Evolutionary conservation across 2,113 vertebrate species (phyloP), one percentile per base, ranked within the genome.

Genomic region (Macrotis lagotis): DNA sequence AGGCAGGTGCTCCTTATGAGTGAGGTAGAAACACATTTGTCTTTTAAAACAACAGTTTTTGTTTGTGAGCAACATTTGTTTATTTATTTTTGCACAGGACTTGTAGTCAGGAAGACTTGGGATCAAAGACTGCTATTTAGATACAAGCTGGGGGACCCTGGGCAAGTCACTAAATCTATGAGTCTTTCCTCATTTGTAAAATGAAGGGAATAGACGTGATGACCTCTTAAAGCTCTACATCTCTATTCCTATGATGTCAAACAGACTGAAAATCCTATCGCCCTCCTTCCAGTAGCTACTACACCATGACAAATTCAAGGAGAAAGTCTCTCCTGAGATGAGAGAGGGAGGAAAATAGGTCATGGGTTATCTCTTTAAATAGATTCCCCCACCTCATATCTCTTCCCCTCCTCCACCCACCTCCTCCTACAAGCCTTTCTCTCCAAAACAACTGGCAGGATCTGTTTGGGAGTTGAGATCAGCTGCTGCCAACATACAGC

Each of bases 401-500:
- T 51, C 6, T 83, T 49, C 93, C 52, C 95, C 88, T 92, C 59
- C 12, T 51, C 91, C 44, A 25, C 55, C 6, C 59, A 49, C 93
- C 6, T 92, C 48, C 14, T 94, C 90, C 94, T 95, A 94, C 96
- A 90, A 91, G 94, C 93, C 95, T 95, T 94, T 94, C 90, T 91
- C 8, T 14, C n/a, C 1, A 5, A 25, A 93, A 96, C 66, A 95
- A 93, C 91, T 95, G 96, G 96, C 97, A 96, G 96, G 89, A 93
- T 49, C 88, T 19, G 50, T 92, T 93, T 91, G 97, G 96, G 96
- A 96, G 96, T 11, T 3, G 95, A 97, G 66, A 90, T 94, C 97
- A 92, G 94, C 24, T 90, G 93, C 97, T 94, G 91, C 95, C 94
- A 97, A 96, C 96, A 96, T 94, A 95, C 97, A 97, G 97, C 97